These are phyloP conservation scores for Luffia ferchaultella DNA, from an alignment of 2,888 invertebrate genomes.

Conservation along the genomic window DNA sequence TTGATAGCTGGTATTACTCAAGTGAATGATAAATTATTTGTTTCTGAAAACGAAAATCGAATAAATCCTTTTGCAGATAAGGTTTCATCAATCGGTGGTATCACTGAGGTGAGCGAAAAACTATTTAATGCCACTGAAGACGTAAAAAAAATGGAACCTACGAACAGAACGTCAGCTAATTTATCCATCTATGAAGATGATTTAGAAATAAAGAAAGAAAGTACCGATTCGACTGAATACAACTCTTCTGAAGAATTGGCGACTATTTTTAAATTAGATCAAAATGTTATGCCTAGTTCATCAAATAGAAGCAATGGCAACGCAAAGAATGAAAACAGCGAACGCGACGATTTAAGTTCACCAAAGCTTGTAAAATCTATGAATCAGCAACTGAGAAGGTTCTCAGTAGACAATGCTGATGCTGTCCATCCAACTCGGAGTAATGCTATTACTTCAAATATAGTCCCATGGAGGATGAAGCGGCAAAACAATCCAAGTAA, in stretches of 20 bases:
- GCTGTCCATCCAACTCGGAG: slow-evolving; percentile 52
- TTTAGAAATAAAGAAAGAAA: slow-evolving; percentile 43
- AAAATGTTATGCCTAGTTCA: slow-evolving; percentile 15
- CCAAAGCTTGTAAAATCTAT: slow-evolving; percentile 54
- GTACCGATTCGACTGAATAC: slow-evolving; percentile 63
- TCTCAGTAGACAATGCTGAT: slow-evolving; percentile 44
- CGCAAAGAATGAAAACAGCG: slow-evolving; percentile 27
- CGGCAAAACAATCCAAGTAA: slow-evolving; percentile 37
- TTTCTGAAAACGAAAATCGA: slow-evolving; percentile 20
- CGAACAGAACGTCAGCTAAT: slow-evolving; percentile 42
- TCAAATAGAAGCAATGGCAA: slow-evolving; percentile 21
- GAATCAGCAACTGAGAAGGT: slow-evolving; percentile 52
- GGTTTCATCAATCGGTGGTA: slow-evolving; percentile 25
- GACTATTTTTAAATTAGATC: slow-evolving; percentile 63
- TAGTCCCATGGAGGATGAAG: slow-evolving; percentile 57
- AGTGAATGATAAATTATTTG: slow-evolving; percentile 52
- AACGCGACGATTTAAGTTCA: slow-evolving; percentile 47
- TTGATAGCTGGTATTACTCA: slow-evolving; percentile 58
- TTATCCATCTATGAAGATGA: slow-evolving; percentile 54
- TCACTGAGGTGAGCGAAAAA: slow-evolving; percentile 27
- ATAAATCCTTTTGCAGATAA: slow-evolving; percentile 14
- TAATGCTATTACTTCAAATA: slow-evolving; percentile 49
- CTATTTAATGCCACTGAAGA: slow-evolving; percentile 25
- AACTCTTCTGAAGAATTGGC: slow-evolving; percentile 72
- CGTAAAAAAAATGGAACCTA: slow-evolving; percentile 13